Evolutionary conservation across 1,140 invertebrate genomes (phyloP), one percentile per base, ranked within the genome.

Genomic region (Cydia splendana): DNA sequence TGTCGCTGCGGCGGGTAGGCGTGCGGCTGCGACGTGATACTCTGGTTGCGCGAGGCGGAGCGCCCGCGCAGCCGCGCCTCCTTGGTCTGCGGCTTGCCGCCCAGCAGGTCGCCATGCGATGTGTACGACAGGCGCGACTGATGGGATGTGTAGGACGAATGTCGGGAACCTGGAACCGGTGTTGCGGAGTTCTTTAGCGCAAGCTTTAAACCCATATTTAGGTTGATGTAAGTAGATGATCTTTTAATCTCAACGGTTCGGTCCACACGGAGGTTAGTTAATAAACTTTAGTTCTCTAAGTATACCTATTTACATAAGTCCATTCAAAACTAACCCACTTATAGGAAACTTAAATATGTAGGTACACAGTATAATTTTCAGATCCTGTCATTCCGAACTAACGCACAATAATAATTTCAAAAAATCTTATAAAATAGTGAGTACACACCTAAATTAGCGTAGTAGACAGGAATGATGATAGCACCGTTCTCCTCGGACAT

Each of bases 401-500:
- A 48, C 15, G 45, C 13, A 15, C 45, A 48, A 48, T 48, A 48
- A 6, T 34, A 6, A 6, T 34, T 34, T 34, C 6, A 34, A 5
- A 34, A 6, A 34, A 48, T 48, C 2, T 57, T 77, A 24, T 57
- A 69, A 65, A 20, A 48, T 48, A 48, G 5, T 0, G 57, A 62
- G 15, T 73, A 75, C 69, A 24, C 79, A 94, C 95, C 96, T 91
- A 97, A 94, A 93, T 96, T 97, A 79, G 96, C 95, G 89, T 97
- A 97, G 91, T 98, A 98, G 83, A 97, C 96, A 7, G 98, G 97
- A 79, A 98, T 97, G 82, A 98, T 97, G 91, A 98, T 98, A 81
- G 97, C 97, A 82, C 98, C 98, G 91, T 98, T 98, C 91, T 99
- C 98, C 94, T 99, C 98, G 74, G 98, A 99, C 97, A 99, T 98